A percentile compares a stretch with the other conserved stretches of the same genome.
Conservation (phyloP, 2,797 vertebrate species). For the Limnodromus scolopaceus region DNA sequence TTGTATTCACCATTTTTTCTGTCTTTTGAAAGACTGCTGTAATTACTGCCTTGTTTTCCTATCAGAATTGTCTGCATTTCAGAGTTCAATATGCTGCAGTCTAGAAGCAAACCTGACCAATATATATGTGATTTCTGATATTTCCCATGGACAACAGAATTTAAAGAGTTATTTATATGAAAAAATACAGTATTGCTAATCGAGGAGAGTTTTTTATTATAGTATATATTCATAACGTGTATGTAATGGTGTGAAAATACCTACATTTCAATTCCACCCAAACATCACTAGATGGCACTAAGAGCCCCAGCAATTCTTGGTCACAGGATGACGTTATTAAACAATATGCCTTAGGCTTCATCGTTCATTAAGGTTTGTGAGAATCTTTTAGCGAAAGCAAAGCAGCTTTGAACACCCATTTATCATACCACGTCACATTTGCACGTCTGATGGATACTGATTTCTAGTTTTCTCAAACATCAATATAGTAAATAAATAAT, state of each 20-base stretch:
- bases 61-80: not conserved
- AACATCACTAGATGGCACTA: constrained; percentile 73
- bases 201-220: not conserved
- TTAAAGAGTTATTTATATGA: not conserved
- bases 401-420: not conserved
- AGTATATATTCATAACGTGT: not conserved
- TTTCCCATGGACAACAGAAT: not conserved
- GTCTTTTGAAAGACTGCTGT: not conserved
- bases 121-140: not conserved
- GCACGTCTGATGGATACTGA: not conserved
- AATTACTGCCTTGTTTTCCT: not conserved
- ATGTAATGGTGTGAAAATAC: not conserved
- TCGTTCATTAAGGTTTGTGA: not conserved
- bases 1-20: not conserved
- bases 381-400: not conserved
- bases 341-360: not conserved
- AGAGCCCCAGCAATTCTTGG: constrained; percentile 21
- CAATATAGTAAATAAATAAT: not conserved
- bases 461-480: not conserved
- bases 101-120: not conserved
- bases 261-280: not conserved
- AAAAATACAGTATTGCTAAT: not conserved
- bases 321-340: not conserved
- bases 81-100: not conserved
- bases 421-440: not conserved